These are phyloP conservation scores for Serinus canaria DNA, from an alignment of 2,113 vertebrate species.

Conservation along the genomic window DNA sequence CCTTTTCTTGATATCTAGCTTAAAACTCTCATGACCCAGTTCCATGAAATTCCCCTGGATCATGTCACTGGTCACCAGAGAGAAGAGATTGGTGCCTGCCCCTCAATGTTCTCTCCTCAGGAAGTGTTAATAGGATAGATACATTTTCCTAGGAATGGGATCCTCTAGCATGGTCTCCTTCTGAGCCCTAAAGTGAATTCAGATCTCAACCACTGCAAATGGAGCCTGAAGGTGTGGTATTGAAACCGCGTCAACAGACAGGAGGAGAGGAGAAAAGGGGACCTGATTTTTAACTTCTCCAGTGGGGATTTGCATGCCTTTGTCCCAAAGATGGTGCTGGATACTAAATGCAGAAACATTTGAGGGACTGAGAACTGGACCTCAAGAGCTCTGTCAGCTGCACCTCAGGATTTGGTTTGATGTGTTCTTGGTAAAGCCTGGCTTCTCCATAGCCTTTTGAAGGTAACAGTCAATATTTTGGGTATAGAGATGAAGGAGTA, in stretches of 20 bases:
- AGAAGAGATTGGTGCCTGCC: neutral
- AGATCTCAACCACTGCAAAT: rapidly evolving
- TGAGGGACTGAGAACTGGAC: neutral
- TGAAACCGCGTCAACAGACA: neutral
- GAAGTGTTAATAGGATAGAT: too few species aligned
- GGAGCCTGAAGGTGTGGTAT: too few species aligned
- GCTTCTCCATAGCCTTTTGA: neutral
- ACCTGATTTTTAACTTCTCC: neutral
- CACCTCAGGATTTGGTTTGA: neutral
- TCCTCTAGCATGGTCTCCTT: neutral
- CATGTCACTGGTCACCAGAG: neutral
- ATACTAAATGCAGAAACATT: neutral
- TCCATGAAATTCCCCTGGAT: neutral
- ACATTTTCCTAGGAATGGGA: neutral
- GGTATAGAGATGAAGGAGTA: neutral
- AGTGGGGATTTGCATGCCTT: neutral
- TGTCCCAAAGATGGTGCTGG: neutral
- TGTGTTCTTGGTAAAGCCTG: neutral
- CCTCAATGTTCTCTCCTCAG: neutral
- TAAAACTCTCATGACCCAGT: neutral
- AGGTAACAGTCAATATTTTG: neutral
- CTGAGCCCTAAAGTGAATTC: neutral
- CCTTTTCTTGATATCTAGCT: neutral
- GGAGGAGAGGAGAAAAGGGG: rapidly evolving
- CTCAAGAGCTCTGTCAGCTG: neutral